Conservation (phyloP, 2,797 vertebrate species). For the Melanotaenia trifasciata region DNA sequence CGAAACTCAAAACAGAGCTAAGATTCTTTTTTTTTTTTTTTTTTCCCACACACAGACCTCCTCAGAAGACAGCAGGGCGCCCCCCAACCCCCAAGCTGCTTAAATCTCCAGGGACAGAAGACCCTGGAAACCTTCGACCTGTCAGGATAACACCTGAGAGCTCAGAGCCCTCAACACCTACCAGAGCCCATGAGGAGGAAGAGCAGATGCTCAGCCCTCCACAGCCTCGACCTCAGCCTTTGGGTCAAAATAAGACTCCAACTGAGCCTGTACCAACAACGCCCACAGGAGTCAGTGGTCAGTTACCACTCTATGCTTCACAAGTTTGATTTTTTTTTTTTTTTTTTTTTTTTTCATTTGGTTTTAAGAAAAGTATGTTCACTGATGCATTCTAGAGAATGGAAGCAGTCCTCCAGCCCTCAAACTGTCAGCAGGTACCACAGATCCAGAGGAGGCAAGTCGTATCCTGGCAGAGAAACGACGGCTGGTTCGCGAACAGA, state of each 20-base stretch:
- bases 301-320: constrained; percentile 7
- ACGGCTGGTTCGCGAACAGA: constrained; percentile 91
- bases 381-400: constrained; percentile 50
- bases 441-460: constrained; percentile 92
- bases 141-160: constrained; percentile 78
- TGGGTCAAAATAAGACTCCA: constrained; percentile 69
- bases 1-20: not conserved
- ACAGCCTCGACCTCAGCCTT: constrained; percentile 71
- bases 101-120: constrained; percentile 80
- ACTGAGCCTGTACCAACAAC: constrained; percentile 44
- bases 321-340: not conserved
- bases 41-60: constrained; percentile 57
- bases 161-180: constrained; percentile 31
- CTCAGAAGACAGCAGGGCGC: constrained; percentile 66
- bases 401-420: constrained; percentile 62
- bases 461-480: constrained; percentile 93
- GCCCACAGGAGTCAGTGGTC: constrained; percentile 46
- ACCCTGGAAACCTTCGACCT: constrained; percentile 92
- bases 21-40: not conserved
- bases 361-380: not conserved
- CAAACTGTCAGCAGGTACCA: constrained; percentile 91
- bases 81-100: constrained; percentile 82
- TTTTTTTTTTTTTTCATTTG: not conserved
- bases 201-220: constrained; percentile 65
- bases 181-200: constrained; percentile 69